Evolutionary conservation across 2,113 vertebrate species (phyloP).

Genomic region (Reinhardtius hippoglossoides): DNA sequence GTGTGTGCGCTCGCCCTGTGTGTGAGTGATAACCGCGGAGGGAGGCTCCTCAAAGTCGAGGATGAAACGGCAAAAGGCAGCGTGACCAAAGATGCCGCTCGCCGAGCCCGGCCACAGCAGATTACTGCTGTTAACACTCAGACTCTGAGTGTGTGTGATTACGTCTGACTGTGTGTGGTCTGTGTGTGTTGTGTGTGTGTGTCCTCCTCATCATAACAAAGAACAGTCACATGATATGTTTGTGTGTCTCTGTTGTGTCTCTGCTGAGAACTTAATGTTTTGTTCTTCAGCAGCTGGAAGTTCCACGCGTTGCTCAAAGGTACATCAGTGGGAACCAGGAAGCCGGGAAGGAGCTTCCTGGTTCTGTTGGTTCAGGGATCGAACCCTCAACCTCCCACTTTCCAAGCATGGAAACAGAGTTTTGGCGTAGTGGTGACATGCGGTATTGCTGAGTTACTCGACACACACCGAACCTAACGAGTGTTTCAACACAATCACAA

Average conservation of each 20-base stretch:
- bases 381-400: no score
- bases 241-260: neutral
- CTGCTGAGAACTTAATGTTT: no score
- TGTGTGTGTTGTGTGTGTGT: slow-evolving; percentile 1
- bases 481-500: no score
- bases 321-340: no score
- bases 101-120: slow-evolving; percentile 46
- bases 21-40: slow-evolving; percentile 47
- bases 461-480: no score
- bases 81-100: slow-evolving; percentile 64
- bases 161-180: neutral
- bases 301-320: no score
- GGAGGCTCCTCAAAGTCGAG: slow-evolving; percentile 57
- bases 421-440: no score
- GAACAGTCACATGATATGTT: neutral
- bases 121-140: slow-evolving; percentile 60
- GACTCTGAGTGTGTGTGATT: slow-evolving; percentile 1
- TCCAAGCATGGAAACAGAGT: no score
- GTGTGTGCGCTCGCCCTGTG: slow-evolving; percentile 20
- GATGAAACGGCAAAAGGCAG: slow-evolving; percentile 61
- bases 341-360: no score
- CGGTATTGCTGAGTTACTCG: no score
- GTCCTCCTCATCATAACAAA: neutral
- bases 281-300: no score
- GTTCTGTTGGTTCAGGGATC: no score